A percentile compares a stretch with the other conserved stretches of the same genome.
Evolutionary conservation across 2,797 vertebrate species (phyloP).

Genomic region (Silurus lanzhouensis): DNA sequence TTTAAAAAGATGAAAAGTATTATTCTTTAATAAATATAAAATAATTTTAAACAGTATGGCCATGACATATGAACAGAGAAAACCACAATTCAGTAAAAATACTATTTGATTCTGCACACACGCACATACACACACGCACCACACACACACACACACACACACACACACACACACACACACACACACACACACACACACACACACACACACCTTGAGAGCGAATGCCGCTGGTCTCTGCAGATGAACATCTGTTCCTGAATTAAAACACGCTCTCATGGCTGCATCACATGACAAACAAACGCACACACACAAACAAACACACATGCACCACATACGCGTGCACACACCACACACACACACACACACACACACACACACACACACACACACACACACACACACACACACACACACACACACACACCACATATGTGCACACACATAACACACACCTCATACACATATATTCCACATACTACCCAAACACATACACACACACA

Average conservation of each 20-base stretch:
- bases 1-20: neutral
- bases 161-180: neutral
- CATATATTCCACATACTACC: neutral
- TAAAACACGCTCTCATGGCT: conserved; percentile 28
- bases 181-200: neutral
- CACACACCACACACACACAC: no score
- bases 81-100: neutral
- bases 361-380: neutral
- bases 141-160: neutral
- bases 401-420: neutral
- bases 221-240: conserved; percentile 89
- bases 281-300: conserved; percentile 1
- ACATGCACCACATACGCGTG: neutral
- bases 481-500: conserved; percentile 25
- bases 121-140: neutral
- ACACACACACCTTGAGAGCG: conserved; percentile 69
- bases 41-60: no score
- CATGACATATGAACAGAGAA: neutral
- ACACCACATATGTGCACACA: neutral
- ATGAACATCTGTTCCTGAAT: conserved; percentile 92
- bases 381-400: conserved; percentile 17
- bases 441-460: neutral
- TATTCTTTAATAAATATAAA: neutral
- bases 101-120: neutral
- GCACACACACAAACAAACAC: conserved; percentile 8